A percentile compares a stretch with the other conserved stretches of the same genome.
phyloP scores from a whole-genome alignment of 1,140 invertebrate genomes.

The Pseudomyrmex dendroicus region DNA sequence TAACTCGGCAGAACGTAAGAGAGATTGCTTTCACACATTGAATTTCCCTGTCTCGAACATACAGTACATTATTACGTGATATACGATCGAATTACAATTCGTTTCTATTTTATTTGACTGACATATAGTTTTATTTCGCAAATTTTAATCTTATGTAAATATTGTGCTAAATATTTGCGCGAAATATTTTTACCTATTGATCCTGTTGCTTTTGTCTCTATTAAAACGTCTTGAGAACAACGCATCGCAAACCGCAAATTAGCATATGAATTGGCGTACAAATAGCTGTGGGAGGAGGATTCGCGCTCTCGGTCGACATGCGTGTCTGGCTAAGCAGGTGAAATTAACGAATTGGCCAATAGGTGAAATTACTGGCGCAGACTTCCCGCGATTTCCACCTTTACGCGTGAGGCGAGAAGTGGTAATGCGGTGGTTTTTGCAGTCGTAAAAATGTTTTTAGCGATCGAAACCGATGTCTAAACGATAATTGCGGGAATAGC shows the following conservation, averaged over 20 bases:
- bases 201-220: background rate
- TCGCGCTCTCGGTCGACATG: background rate
- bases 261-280: conserved; percentile 6
- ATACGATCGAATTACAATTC: background rate
- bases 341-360: conserved; percentile 59
- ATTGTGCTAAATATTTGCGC: background rate
- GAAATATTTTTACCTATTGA: too few species aligned
- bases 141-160: background rate
- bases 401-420: conserved; percentile 26
- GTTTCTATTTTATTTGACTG: background rate
- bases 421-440: conserved; percentile 6
- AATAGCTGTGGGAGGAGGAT: conserved; percentile 9
- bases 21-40: conserved; percentile 5
- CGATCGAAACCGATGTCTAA: conserved; percentile 41
- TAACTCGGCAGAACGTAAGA: background rate
- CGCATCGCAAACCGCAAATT: conserved; percentile 10
- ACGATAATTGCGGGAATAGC: conserved; percentile 62
- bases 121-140: background rate
- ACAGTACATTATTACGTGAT: background rate
- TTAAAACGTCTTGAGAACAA: background rate
- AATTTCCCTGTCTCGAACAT: too few species aligned
- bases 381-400: conserved; percentile 39
- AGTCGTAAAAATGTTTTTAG: conserved; percentile 59
- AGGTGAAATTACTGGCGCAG: conserved; percentile 51
- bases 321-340: background rate